A percentile compares a stretch with the other conserved stretches of the same genome.
Evolutionary conservation across 2,113 vertebrate genomes (phyloP).

Genomic region (Mola mola): DNA sequence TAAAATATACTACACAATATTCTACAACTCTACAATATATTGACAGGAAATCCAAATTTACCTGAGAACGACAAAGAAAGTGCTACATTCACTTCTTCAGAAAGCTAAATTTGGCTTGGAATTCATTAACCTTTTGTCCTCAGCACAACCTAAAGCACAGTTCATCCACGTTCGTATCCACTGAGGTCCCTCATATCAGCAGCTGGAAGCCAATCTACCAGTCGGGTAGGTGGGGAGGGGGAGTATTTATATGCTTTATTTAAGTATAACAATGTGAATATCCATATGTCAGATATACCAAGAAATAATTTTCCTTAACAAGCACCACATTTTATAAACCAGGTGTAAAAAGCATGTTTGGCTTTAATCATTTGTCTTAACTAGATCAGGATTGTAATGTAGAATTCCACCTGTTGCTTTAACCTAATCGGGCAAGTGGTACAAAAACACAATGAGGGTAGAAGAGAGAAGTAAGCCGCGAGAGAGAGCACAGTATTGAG

Average conservation of each 20-base stretch:
- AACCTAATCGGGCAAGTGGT: no score
- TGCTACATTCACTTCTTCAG: slow-evolving; percentile 54
- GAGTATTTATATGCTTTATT: neutral
- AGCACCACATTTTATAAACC: neutral
- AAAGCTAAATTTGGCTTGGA: slow-evolving; percentile 14
- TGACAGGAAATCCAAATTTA: slow-evolving; percentile 32
- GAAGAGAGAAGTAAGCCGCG: no score
- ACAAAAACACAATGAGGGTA: no score
- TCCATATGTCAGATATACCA: neutral
- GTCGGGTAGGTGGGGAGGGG: neutral
- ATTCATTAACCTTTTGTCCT: neutral
- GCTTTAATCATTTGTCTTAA: neutral
- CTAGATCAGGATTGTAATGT: no score
- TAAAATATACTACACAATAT: no score
- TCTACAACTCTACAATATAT: slow-evolving; percentile 22
- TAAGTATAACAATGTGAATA: neutral
- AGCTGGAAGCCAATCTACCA: neutral
- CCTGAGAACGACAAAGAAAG: slow-evolving; percentile 34
- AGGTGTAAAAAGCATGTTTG: neutral
- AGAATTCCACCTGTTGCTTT: no score
- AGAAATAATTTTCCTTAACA: neutral
- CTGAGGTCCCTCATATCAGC: neutral
- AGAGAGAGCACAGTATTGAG: no score
- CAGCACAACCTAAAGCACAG: neutral
- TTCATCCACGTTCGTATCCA: neutral